phyloP scores from a whole-genome alignment of 2,888 invertebrate species.

The Apotomis capreana region DNA sequence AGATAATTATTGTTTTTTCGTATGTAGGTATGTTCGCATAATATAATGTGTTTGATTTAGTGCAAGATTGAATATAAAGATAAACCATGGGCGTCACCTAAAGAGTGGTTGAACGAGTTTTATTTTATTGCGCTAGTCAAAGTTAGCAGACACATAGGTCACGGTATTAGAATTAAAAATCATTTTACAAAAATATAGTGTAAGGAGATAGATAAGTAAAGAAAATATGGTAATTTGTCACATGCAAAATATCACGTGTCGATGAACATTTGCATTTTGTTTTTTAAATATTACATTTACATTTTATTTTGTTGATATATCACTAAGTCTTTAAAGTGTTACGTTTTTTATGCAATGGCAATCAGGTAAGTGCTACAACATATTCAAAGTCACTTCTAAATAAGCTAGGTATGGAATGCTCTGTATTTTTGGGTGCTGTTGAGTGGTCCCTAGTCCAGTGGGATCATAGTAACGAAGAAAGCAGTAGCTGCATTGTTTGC shows the following conservation, averaged over 20 bases:
- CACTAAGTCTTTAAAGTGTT: too few species aligned
- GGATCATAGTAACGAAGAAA: too few species aligned
- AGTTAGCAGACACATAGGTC: background rate
- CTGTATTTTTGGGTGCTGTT: too few species aligned
- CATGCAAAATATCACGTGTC: background rate
- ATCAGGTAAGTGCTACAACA: too few species aligned
- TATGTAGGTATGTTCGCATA: background rate
- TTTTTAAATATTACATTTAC: too few species aligned
- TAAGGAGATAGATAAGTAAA: background rate
- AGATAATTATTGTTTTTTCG: background rate
- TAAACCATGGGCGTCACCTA: background rate
- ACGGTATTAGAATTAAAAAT: background rate
- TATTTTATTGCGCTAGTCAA: background rate
- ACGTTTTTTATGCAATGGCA: too few species aligned
- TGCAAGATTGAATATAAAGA: background rate
- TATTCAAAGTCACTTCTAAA: too few species aligned
- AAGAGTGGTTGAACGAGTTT: background rate
- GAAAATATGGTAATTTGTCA: background rate
- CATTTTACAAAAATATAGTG: background rate
- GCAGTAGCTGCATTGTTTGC: too few species aligned
- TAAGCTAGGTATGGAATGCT: too few species aligned
- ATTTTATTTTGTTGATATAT: too few species aligned
- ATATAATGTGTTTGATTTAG: background rate
- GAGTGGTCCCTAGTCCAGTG: too few species aligned
- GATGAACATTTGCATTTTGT: background rate